Evolutionary conservation across 2,797 vertebrate species (phyloP), one percentile per base, ranked within the genome.

Genomic region (Scarus forsteni): DNA sequence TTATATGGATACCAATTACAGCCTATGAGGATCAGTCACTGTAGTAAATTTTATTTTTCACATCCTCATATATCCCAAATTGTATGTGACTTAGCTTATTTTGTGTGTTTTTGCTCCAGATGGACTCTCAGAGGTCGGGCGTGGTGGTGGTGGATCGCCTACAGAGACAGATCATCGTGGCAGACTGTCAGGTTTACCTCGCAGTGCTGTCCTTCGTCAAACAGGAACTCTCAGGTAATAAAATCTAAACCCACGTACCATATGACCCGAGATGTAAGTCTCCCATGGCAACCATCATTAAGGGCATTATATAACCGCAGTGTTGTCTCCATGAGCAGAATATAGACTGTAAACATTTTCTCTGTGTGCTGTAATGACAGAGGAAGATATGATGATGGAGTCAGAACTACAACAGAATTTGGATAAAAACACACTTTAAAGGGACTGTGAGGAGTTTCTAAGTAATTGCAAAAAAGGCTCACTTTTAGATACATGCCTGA

Each of bases 151-250:
- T 98, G 75, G 98, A 99, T 85, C 96, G 97, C 50, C 95, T 99
- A 0, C 98, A 99, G 90, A 96, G 98, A 70, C 98, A 99, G 88
- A 99, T 99, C 70, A 99, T 99, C 66, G 95, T 99, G 55, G 98
- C 98, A 0, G 98, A 99, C 88, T 99, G 98, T 89, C 98, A 99
- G 79, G 97, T 99, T 61, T 99, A 99, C 81, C 94, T 99, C 68
- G 97, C 98, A 9, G 98, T 99, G 69, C 97, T 99, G 66, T 96
- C 96, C 0, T 99, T 99, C 73, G 97, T 99, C 76, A 99, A 99
- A 76, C 98, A 99, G 80, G 98, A 99, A 68, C 92, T 99, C 66
- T 98, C 98, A 93, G 98, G 98, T 99, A 61, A 75, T 44, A 13
- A 44, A 10, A 43, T 16, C 13, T 7, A 16, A 34, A 50, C 35